Evolutionary conservation across 1,140 invertebrate species (phyloP), one percentile per base, ranked within the genome.

Genomic region (Drosophila obscura): DNA sequence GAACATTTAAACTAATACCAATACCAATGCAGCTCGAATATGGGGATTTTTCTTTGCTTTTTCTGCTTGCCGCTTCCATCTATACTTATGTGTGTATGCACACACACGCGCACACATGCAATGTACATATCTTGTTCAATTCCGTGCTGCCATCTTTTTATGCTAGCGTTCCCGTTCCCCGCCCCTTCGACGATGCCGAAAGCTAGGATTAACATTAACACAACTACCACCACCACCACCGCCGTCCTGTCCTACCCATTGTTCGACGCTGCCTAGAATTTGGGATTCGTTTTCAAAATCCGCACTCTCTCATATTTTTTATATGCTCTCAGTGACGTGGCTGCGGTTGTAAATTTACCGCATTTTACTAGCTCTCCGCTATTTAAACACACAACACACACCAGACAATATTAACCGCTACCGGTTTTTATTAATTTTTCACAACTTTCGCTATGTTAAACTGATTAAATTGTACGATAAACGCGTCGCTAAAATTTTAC

Each of bases 401-500:
- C 16, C 46, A 56, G 44, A 28, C 24, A 41, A 57, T 50, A 52
- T 31, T 48, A 46, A 43, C 59, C 78, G 78, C 82, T 78, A 85
- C 66, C 82, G 82, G 82, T 60, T 82, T 87, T 55, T 76, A 51
- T 46, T 75, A 24, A 63, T 56, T 69, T 82, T 66, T 16, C 61
- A 43, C 49, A 56, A 71, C 48, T 72, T 72, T 68, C 56, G 67
- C 39, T 61, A 50, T 55, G 62, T 56, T 78, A 62, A 39, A 44
- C 58, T 51, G 68, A 13, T 85, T n/a, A 71, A 78, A 76, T 63
- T 52, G 46, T 78, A 61, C 66, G 71, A 59, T 60, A 66, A 87
- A 81, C 82, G 83, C 82, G 82, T 87, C 82, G 78, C 66, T 61
- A 68, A 78, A 82, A 68, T 76, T 85, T 85, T 85, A 85, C 82